Evolutionary conservation across 2,797 vertebrate genomes (phyloP).

Genomic region (Clarias fuscus): DNA sequence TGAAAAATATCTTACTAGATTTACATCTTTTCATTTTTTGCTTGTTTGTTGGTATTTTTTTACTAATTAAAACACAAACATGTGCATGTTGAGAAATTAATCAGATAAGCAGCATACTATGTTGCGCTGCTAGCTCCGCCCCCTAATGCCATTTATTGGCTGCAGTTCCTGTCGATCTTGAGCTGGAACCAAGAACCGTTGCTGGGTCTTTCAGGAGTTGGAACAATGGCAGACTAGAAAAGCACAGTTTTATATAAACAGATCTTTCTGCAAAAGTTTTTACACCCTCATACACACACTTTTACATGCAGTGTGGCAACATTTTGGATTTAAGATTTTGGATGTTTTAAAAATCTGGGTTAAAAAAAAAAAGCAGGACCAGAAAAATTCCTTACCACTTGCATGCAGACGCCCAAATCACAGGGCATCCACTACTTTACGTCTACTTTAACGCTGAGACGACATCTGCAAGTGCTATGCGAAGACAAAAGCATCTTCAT

Average conservation of each 20-base stretch:
- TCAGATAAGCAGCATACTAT: neutral
- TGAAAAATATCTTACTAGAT: neutral
- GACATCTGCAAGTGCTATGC: neutral
- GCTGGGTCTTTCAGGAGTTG: neutral
- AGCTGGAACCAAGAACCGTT: neutral
- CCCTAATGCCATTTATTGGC: too few species aligned
- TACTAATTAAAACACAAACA: neutral
- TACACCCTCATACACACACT: neutral
- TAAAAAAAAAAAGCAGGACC: neutral
- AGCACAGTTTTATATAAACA: conserved; percentile 19
- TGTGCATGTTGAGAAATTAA: neutral
- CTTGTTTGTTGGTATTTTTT: neutral
- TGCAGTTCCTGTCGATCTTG: neutral
- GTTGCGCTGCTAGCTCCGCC: neutral
- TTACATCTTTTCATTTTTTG: neutral
- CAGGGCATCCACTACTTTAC: neutral
- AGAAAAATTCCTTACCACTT: conserved; percentile 14
- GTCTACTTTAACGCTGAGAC: neutral
- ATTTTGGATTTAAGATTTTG: neutral
- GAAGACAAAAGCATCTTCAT: neutral
- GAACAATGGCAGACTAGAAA: neutral
- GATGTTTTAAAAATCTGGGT: neutral
- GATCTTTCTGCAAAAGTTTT: neutral
- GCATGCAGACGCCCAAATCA: conserved; percentile 6
- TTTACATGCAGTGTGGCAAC: neutral